Evolutionary conservation across 2,113 vertebrate species (phyloP), one percentile per base, ranked within the genome.

Genomic region (Cyprinodon brontotheroides): DNA sequence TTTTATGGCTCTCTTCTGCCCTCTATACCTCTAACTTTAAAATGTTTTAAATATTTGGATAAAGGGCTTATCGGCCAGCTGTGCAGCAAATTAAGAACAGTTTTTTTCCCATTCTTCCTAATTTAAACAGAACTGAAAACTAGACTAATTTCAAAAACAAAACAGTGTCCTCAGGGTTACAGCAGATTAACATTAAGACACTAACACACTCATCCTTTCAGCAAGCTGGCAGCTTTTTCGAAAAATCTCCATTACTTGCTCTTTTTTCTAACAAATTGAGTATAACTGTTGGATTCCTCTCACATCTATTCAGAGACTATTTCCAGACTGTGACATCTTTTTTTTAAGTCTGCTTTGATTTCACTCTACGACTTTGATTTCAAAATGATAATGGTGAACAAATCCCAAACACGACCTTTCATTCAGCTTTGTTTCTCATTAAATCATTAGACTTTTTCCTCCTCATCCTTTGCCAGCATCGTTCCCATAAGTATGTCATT

Each of bases 371-470:
- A 81, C 76, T 72, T 84, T 82, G 83, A 89, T 85, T 91, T 80
- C 73, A 74, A 85, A 86, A 82, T 86, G 89, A 93, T 90, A 92
- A 92, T 89, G 81, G 83, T 93, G 93, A 92, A 93, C 92, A 90
- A 74, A 91, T 90, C 87, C 75, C 75, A 72, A 71, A 84, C 84
- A 64, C 83, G 78, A 87, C 75, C 86, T 85, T 89, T 86, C 77
- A 78, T 75, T 89, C 69, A 69, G 5, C 6, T 89, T 88, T 86
- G 90, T 86, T 92, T 91, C 83, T 92, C 89, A 93, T 92, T 83
- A 91, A 79, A 57, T 57, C 17, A 57, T 57, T 20, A 57, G 82
- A 79, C 70, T 83, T 74, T 57, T 79, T 80, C 68, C 22, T 68
- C 84, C 80, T 87, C 72, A 39, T 71, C 65, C 57, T 61, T 62